These are phyloP conservation scores for Myripristis jacobus DNA, from an alignment of 2,797 vertebrate species.

Conservation along the genomic window DNA sequence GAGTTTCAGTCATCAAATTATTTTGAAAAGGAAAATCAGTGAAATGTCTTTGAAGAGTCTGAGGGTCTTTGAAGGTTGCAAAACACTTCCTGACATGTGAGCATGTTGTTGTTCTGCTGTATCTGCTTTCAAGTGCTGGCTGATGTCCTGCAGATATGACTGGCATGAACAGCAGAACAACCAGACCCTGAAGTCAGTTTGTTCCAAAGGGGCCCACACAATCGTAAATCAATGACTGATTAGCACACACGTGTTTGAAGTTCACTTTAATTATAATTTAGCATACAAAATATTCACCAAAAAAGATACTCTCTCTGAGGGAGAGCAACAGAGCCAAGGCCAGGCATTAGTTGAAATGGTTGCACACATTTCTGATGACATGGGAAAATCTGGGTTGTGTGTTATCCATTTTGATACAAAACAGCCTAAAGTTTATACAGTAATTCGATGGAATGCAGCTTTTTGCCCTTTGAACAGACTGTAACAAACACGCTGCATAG, in stretches of 20 bases:
- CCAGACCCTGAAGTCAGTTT: constrained; percentile 13
- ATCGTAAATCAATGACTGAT: neutral
- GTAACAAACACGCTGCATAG: neutral
- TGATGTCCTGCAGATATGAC: constrained; percentile 53
- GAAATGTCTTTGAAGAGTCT: constrained; percentile 53
- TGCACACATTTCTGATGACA: neutral
- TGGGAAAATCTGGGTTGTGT: neutral
- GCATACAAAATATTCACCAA: neutral
- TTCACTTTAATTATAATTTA: neutral
- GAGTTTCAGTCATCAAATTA: constrained; percentile 32
- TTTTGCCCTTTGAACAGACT: neutral
- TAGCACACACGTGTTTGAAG: neutral
- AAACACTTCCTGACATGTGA: constrained; percentile 57
- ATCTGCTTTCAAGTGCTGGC: constrained; percentile 66
- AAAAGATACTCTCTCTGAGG: no score
- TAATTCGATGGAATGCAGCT: no score
- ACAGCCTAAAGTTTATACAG: neutral
- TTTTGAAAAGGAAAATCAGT: constrained; percentile 3
- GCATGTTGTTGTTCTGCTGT: constrained; percentile 47
- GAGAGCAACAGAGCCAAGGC: no score
- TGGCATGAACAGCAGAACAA: constrained; percentile 46
- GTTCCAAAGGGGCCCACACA: constrained; percentile 20
- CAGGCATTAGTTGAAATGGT: no score
- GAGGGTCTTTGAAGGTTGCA: constrained; percentile 52
- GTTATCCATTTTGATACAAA: neutral